Percentiles rank a stretch among this genome's conserved stretches.
phyloP scores from a whole-genome alignment of 2,113 vertebrate species.

The Mastomys natalensis region DNA sequence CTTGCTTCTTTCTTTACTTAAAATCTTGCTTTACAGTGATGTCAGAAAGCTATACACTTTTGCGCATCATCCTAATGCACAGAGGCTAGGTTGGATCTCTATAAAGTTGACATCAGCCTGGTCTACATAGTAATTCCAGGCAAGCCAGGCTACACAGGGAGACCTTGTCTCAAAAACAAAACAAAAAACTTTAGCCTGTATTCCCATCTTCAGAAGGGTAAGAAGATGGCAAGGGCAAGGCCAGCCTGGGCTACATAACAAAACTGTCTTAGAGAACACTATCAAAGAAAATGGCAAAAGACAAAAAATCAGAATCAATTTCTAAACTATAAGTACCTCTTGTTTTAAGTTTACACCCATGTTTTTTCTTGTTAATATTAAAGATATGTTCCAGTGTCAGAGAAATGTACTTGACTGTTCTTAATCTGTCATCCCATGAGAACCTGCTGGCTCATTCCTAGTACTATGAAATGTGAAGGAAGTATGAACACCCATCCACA shows the following conservation, averaged over 20 bases:
- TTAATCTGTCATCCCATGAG: neutral
- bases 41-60: too few species aligned
- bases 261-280: neutral
- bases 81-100: neutral
- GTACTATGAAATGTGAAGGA: constrained; percentile 36
- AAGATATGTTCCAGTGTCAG: constrained; percentile 27
- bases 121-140: neutral
- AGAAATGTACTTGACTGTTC: constrained; percentile 47
- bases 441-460: neutral
- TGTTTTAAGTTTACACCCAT: constrained; percentile 31
- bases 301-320: neutral
- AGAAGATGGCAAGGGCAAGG: neutral
- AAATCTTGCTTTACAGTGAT: too few species aligned
- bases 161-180: neutral
- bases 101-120: neutral
- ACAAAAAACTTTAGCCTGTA: neutral
- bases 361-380: constrained; percentile 49
- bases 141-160: neutral
- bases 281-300: neutral
- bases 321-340: neutral
- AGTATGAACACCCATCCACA: constrained; percentile 18
- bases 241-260: neutral
- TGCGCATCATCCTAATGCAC: too few species aligned
- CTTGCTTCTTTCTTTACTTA: too few species aligned
- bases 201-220: too few species aligned